Evolutionary conservation across 2,888 invertebrate species (phyloP).

Genomic region (Machimus rusticus): DNA sequence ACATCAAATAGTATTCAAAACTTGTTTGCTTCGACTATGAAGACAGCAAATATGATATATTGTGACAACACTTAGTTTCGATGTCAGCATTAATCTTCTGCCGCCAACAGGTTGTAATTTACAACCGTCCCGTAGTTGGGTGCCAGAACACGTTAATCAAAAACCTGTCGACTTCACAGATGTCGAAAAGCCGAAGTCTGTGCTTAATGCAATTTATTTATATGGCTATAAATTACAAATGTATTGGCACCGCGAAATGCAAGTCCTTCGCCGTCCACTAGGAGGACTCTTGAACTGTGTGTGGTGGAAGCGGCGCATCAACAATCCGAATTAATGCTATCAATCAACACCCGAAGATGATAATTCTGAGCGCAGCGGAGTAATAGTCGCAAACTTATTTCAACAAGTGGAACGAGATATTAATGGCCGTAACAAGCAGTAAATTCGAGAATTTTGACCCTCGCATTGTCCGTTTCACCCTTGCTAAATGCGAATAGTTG

Average conservation of each 20-base stretch:
- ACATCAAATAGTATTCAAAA: neutral
- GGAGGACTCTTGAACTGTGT: neutral
- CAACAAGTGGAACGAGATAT: slow-evolving; percentile 45
- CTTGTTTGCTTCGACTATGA: neutral
- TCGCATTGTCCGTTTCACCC: slow-evolving; percentile 8
- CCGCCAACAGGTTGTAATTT: slow-evolving; percentile 23
- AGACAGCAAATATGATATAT: slow-evolving; percentile 15
- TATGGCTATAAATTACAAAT: slow-evolving; percentile 5
- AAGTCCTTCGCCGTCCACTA: neutral
- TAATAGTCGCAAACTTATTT: slow-evolving; percentile 12
- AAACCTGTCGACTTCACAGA: slow-evolving; percentile 16
- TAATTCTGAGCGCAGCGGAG: neutral
- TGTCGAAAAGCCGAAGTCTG: slow-evolving; percentile 1
- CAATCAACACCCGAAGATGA: slow-evolving; percentile 28
- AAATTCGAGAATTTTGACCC: slow-evolving; percentile 28
- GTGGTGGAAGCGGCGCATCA: neutral
- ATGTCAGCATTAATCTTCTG: neutral
- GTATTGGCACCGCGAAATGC: neutral
- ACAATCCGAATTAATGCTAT: slow-evolving; percentile 14
- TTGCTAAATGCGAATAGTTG: slow-evolving; percentile 20
- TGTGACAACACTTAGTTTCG: slow-evolving; percentile 21
- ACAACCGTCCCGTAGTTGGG: neutral
- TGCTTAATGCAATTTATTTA: slow-evolving; percentile 6
- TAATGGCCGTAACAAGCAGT: slow-evolving; percentile 44
- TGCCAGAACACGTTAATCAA: slow-evolving; percentile 6